A percentile compares a stretch with the other conserved stretches of the same genome.
These are phyloP conservation scores for Pachymerium ferrugineum DNA, from an alignment of 2,888 invertebrate species.

Conservation along the genomic window DNA sequence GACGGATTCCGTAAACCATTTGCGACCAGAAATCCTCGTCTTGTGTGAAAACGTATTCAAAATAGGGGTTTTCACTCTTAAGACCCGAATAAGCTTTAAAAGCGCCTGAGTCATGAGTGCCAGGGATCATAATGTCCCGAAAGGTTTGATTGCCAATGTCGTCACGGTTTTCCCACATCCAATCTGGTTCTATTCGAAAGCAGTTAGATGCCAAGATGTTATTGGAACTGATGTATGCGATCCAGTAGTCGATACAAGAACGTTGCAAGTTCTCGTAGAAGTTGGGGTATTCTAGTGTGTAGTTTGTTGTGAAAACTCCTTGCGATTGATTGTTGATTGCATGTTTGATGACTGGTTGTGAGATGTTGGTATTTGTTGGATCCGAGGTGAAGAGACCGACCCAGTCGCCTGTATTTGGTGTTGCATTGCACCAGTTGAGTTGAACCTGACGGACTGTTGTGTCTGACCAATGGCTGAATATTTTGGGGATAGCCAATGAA, in stretches of 20 bases:
- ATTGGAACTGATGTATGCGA: slow-evolving; percentile 37
- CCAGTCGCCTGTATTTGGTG: slow-evolving; percentile 43
- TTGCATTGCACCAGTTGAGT: slow-evolving; percentile 36
- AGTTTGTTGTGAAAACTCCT: not conserved
- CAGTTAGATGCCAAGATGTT: slow-evolving; percentile 34
- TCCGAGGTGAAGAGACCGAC: slow-evolving; percentile 35
- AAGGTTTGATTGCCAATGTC: not conserved
- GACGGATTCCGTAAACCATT: slow-evolving; percentile 75
- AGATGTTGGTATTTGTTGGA: not conserved
- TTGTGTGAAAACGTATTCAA: slow-evolving; percentile 37
- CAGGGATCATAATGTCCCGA: not conserved
- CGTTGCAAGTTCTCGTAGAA: not conserved
- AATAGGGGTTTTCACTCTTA: slow-evolving; percentile 1
- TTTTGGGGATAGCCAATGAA: not conserved
- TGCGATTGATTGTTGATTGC: not conserved
- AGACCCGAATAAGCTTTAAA: slow-evolving; percentile 31
- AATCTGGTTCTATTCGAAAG: slow-evolving; percentile 34
- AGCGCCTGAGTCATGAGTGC: slow-evolving; percentile 39
- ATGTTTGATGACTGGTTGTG: not conserved
- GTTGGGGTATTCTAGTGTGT: not conserved
- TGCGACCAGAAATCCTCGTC: slow-evolving; percentile 51
- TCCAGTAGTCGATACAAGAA: slow-evolving; percentile 39
- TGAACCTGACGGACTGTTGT: slow-evolving; percentile 36
- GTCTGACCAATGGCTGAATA: not conserved
- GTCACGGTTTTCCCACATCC: slow-evolving; percentile 37